Conservation (phyloP, 1,140 invertebrate species). For the Artemia franciscana region DNA sequence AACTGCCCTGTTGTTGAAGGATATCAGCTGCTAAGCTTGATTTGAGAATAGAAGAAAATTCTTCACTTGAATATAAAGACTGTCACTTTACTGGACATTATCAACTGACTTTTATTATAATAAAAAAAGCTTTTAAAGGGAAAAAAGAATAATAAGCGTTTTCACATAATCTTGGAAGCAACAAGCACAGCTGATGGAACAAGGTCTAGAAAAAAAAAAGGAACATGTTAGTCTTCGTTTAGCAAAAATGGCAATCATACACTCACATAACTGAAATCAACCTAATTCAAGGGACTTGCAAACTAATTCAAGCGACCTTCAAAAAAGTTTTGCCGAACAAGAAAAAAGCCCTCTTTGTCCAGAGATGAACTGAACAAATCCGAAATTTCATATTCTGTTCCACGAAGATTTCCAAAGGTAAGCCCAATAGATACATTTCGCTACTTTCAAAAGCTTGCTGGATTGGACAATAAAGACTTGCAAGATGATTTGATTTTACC, state of each 20-base stretch:
- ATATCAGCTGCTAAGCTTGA: no score
- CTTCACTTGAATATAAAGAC: no score
- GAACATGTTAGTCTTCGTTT: neutral
- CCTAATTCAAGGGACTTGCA: neutral
- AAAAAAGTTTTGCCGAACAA: neutral
- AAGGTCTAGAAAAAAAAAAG: neutral
- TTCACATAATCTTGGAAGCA: neutral
- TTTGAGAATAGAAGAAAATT: no score
- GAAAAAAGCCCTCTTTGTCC: neutral
- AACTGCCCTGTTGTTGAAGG: no score
- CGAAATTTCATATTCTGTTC: no score
- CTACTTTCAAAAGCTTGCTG: no score
- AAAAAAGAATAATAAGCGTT: neutral
- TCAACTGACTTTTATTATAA: no score
- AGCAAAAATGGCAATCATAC: neutral
- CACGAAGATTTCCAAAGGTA: no score
- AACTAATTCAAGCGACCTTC: neutral
- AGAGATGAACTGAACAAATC: neutral
- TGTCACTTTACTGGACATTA: no score
- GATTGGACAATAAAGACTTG: no score
- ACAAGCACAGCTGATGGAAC: neutral
- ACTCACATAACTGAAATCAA: neutral
- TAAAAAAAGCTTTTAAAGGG: neutral
- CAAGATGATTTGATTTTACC: no score
- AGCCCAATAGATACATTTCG: no score